Evolutionary conservation across 1,140 invertebrate species (phyloP).

Genomic region (Augochlora pura): DNA sequence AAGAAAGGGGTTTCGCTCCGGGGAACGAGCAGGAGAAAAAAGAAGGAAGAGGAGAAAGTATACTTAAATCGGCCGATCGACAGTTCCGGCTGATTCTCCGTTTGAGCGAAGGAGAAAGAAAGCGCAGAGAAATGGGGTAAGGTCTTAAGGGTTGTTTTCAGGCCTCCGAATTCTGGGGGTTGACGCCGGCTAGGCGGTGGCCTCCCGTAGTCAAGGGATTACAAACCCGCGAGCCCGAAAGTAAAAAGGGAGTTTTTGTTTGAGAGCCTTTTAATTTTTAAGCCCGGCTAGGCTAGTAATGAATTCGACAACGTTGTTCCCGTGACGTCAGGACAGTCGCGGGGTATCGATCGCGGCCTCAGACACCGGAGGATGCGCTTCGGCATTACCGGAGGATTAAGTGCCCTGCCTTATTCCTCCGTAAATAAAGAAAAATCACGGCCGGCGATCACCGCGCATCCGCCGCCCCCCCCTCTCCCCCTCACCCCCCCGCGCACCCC

Average conservation of each 20-base stretch:
- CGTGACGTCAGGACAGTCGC: constrained; percentile 65
- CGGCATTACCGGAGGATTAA: constrained; percentile 68
- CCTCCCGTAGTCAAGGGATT: constrained; percentile 48
- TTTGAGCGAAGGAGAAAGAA: not conserved
- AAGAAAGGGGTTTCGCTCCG: constrained; percentile 28
- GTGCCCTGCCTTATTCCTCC: constrained; percentile 45
- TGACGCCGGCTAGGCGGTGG: not conserved
- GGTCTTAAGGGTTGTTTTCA: constrained; percentile 51
- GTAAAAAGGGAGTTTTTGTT: constrained; percentile 67
- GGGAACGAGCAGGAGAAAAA: constrained; percentile 5
- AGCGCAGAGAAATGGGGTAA: constrained; percentile 29
- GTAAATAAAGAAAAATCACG: constrained; percentile 57
- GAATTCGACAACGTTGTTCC: constrained; percentile 69
- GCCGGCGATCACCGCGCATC: not conserved
- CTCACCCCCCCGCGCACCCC: no score
- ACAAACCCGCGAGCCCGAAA: constrained; percentile 56
- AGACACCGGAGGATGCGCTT: constrained; percentile 66
- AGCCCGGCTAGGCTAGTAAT: constrained; percentile 71
- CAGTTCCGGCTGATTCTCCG: constrained; percentile 11
- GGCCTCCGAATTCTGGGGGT: constrained; percentile 38
- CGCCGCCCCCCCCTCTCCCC: no score
- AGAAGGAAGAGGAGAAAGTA: constrained; percentile 20
- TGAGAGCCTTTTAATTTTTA: constrained; percentile 78
- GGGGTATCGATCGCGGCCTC: constrained; percentile 69
- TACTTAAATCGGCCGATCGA: constrained; percentile 47